Evolutionary conservation across 2,888 invertebrate genomes (phyloP), one percentile per base, ranked within the genome.

Genomic region (Epinotia bilunana): DNA sequence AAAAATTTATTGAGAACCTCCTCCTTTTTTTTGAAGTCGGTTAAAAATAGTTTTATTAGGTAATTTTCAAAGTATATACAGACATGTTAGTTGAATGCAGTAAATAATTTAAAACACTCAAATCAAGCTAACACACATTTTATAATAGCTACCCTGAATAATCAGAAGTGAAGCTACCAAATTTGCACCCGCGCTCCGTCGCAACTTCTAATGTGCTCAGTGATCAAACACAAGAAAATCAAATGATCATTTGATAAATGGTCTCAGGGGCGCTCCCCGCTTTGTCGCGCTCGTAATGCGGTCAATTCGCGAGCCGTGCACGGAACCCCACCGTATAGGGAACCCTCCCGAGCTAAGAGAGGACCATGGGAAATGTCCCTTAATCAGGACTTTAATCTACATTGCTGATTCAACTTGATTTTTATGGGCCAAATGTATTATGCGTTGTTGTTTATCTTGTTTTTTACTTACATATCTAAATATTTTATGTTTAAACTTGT

Each of bases 191-290:
- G 78, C 77, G 74, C 76, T 83, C 83, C 86, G 88, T 91, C 91
- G 92, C 92, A 91, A 93, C 93, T 91, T 90, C 86, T 94, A 93
- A 93, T 92, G 93, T 93, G 93, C 87, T 92, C 93, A 93, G 89
- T 94, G 94, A 94, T 94, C 94, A 94, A 94, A 94, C 92, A 94
- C 94, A 94, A 94, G 94, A 93, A 94, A 94, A 94, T 94, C 94
- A 94, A 94, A 94, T 93, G 94, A 94, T 94, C 92, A 94, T 94
- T 94, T 94, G 94, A 94, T 94, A 94, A 94, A 94, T 94, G 89
- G 92, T 90, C 90, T 89, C 89, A 79, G 83, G 86, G 90, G 91
- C 87, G 77, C 58, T 78, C 78, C 83, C 84, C 79, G 83, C 83
- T 81, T 82, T 83, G 82, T 81, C 83, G 84, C 85, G 84, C 88